A percentile compares a stretch with the other conserved stretches of the same genome.
These are phyloP conservation scores for Blastomussa wellsi DNA, from an alignment of 92 coral and sea anemone genomes.

Conservation along the genomic window DNA sequence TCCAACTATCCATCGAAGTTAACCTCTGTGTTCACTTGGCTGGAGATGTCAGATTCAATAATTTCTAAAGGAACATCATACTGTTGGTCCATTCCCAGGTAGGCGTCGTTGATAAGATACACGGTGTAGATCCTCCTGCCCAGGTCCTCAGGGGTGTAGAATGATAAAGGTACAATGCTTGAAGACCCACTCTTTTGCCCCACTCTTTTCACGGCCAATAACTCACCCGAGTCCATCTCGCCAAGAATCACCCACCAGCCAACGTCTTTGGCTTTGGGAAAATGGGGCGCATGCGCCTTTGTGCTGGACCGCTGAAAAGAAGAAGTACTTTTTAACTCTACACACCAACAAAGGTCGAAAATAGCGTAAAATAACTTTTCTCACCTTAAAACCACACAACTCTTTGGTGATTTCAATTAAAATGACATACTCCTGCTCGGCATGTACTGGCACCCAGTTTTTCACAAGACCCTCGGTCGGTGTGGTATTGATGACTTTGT, in stretches of 20 bases:
- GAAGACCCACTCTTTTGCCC: constrained; percentile 66
- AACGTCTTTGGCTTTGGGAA: constrained; percentile 90
- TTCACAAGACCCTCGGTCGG: constrained; percentile 62
- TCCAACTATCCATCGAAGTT: neutral
- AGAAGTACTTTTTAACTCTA: neutral
- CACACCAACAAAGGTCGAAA: neutral
- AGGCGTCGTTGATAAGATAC: constrained; percentile 91
- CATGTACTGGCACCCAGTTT: constrained; percentile 94
- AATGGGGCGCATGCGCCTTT: constrained; percentile 90
- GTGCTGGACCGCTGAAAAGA: constrained; percentile 55
- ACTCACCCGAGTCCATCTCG: constrained; percentile 92
- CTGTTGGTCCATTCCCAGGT: constrained; percentile 96
- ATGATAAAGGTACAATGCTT: constrained; percentile 83
- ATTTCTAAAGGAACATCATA: constrained; percentile 83
- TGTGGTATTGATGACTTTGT: constrained; percentile 52
- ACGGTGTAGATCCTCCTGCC: constrained; percentile 88
- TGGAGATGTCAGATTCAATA: constrained; percentile 75
- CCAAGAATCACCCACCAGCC: constrained; percentile 98
- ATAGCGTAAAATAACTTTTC: neutral
- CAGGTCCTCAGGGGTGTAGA: constrained; percentile 87
- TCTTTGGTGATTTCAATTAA: constrained; percentile 22
- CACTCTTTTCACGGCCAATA: constrained; percentile 90
- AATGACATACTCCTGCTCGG: constrained; percentile 90
- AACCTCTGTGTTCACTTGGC: constrained; percentile 93
- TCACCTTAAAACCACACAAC: constrained; percentile 29